phyloP scores from a whole-genome alignment of 2,113 vertebrate species.

The Phrynosoma blainvillii region DNA sequence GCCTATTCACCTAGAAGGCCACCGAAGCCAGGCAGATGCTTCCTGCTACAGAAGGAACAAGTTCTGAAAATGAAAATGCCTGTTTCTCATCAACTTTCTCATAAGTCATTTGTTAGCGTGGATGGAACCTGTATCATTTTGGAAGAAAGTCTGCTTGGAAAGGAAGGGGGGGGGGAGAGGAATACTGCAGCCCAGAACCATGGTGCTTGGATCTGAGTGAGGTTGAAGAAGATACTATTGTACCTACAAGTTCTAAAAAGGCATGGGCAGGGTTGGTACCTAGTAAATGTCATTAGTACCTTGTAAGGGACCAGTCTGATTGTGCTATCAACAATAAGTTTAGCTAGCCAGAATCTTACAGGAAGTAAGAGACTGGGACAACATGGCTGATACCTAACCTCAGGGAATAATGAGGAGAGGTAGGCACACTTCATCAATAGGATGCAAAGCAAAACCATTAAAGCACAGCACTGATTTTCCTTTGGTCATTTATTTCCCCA shows the following conservation, averaged over 20 bases:
- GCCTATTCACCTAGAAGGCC: background rate
- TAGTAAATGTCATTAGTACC: background rate
- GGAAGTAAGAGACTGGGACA: background rate
- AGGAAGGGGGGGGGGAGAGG: rapidly evolving
- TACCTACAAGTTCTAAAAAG: background rate
- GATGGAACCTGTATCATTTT: background rate
- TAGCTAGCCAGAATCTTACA: conserved; percentile 5
- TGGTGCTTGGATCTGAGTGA: background rate
- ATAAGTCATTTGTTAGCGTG: background rate
- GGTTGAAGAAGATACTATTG: background rate
- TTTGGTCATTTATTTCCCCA: conserved; percentile 67
- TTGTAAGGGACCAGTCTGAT: conserved; percentile 13
- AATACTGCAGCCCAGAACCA: background rate
- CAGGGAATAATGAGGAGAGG: background rate
- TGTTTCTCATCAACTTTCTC: background rate
- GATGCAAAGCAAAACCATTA: rapidly evolving
- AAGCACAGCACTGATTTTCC: conserved; percentile 43
- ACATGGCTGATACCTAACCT: background rate
- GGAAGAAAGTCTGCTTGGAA: background rate
- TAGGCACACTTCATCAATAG: rapidly evolving
- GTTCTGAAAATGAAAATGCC: background rate
- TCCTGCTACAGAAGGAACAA: background rate
- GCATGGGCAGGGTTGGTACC: conserved; percentile 24
- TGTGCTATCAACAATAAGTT: conserved; percentile 64
- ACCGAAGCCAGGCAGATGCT: background rate